These are phyloP conservation scores for Scatophagus argus DNA, from an alignment of 2,113 vertebrate genomes.

Conservation along the genomic window DNA sequence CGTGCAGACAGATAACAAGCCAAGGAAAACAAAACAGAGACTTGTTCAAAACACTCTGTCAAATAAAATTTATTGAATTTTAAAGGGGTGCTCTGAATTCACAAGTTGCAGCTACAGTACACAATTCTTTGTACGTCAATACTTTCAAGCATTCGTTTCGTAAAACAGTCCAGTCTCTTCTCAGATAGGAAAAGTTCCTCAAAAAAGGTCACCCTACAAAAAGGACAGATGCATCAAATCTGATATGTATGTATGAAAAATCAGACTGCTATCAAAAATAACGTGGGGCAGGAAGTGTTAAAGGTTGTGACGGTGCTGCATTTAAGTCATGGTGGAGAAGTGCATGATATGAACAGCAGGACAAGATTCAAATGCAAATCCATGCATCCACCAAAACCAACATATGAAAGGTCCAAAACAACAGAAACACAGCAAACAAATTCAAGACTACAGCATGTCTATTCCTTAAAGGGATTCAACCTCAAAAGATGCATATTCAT, in stretches of 20 bases:
- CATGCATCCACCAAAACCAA: slow-evolving; percentile 12
- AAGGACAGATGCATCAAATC: slow-evolving; percentile 74
- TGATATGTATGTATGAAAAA: slow-evolving; percentile 78
- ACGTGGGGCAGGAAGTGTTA: slow-evolving; percentile 76
- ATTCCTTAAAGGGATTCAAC: slow-evolving; percentile 26
- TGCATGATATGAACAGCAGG: slow-evolving; percentile 40
- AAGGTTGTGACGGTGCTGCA: slow-evolving; percentile 74
- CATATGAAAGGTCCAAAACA: slow-evolving; percentile 19
- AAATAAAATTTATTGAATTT: slow-evolving; percentile 84
- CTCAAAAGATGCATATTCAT: slow-evolving; percentile 8
- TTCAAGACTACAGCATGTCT: slow-evolving; percentile 6
- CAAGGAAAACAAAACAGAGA: slow-evolving; percentile 39
- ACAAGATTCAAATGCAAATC: slow-evolving; percentile 39
- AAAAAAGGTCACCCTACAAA: slow-evolving; percentile 70
- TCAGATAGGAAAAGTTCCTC: slow-evolving; percentile 63
- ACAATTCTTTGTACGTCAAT: slow-evolving; percentile 65
- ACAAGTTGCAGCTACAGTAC: slow-evolving; percentile 79
- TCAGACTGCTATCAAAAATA: slow-evolving; percentile 81
- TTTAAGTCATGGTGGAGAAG: slow-evolving; percentile 37
- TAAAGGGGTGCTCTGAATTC: slow-evolving; percentile 80
- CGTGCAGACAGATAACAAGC: neutral
- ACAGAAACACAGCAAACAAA: slow-evolving; percentile 72
- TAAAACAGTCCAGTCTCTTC: slow-evolving; percentile 68
- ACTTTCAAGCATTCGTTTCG: slow-evolving; percentile 65
- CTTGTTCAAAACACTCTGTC: slow-evolving; percentile 74